These are phyloP conservation scores for Orchestes rusci DNA, from an alignment of 2,888 invertebrate genomes.

Conservation along the genomic window DNA sequence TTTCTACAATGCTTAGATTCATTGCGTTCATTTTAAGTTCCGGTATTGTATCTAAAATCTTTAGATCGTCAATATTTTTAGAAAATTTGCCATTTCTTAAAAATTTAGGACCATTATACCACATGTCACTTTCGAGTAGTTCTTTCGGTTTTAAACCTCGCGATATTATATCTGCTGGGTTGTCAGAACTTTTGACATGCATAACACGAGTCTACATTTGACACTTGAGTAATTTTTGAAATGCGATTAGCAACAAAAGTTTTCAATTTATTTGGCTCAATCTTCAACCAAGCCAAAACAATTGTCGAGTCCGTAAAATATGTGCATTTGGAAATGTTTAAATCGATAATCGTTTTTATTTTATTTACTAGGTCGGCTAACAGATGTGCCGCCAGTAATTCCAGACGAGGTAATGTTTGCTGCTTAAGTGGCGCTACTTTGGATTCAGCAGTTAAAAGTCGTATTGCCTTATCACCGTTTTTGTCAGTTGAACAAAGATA, in stretches of 20 bases:
- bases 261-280: constrained; percentile 4
- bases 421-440: constrained; percentile 29
- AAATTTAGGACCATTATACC: background rate
- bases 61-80: too few relatives aligned
- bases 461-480: constrained; percentile 1
- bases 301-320: constrained; percentile 19
- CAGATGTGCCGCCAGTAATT: constrained; percentile 25
- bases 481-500: constrained; percentile 25
- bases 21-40: too few relatives aligned
- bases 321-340: constrained; percentile 10
- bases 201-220: constrained; percentile 1
- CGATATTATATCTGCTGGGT: too few relatives aligned
- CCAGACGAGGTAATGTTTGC: constrained; percentile 27
- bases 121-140: background rate
- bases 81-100: background rate
- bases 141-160: background rate
- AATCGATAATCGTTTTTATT: constrained; percentile 7
- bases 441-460: constrained; percentile 29
- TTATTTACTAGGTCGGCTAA: constrained; percentile 18
- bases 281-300: constrained; percentile 13
- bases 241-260: constrained; percentile 21
- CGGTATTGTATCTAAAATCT: too few relatives aligned
- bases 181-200: constrained; percentile 13
- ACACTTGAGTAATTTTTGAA: constrained; percentile 1
- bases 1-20: too few relatives aligned